These are phyloP conservation scores for Drosophila demipolita DNA, from an alignment of 2,888 invertebrate genomes.

Conservation along the genomic window DNA sequence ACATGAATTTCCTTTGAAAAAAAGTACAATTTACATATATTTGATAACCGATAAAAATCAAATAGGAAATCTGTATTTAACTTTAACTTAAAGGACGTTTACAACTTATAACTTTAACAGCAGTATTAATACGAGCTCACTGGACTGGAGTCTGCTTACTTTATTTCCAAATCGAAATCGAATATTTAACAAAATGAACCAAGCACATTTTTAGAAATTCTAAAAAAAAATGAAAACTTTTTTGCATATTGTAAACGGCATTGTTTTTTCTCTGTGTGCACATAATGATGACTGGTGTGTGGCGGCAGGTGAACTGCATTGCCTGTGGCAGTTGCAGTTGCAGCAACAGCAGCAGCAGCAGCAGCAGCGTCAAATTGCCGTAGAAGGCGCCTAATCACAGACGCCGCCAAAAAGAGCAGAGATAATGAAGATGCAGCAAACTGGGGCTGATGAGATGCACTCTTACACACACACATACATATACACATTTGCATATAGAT, in stretches of 20 bases:
- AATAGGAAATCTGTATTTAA: no score
- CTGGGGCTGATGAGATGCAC: conserved; percentile 17
- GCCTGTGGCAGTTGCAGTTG: conserved; percentile 20
- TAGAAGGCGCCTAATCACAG: conserved; percentile 67
- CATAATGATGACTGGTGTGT: conserved; percentile 68
- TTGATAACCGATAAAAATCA: no score
- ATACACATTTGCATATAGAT: not conserved
- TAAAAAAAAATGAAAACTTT: not conserved
- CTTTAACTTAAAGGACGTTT: no score
- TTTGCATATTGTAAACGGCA: not conserved
- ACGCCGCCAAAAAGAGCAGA: conserved; percentile 48
- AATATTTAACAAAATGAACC: no score
- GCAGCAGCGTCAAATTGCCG: conserved; percentile 52
- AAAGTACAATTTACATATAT: no score
- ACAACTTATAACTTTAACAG: no score
- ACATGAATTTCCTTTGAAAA: no score
- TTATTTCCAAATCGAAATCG: not conserved
- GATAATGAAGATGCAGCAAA: conserved; percentile 21
- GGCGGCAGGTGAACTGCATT: conserved; percentile 53
- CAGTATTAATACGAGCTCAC: not conserved
- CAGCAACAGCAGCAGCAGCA: conserved; percentile 15
- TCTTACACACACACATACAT: not conserved
- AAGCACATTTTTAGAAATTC: no score
- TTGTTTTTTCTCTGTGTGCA: conserved; percentile 1
- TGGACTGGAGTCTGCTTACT: not conserved